These are phyloP conservation scores for Trichacis sp. DNA, from an alignment of 2,888 invertebrate genomes.

Conservation along the genomic window DNA sequence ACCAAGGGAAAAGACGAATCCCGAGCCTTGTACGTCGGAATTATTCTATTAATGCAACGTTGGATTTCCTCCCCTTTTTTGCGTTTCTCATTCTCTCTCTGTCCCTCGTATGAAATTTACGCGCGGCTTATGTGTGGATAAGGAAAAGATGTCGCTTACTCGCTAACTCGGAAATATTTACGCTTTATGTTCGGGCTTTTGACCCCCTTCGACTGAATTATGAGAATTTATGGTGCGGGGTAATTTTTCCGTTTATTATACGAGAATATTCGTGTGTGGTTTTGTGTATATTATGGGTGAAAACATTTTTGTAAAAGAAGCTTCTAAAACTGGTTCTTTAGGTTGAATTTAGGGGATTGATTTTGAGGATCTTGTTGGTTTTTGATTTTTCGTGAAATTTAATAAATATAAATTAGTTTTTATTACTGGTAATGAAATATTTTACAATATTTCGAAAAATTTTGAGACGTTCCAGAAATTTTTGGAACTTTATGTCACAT, in stretches of 20 bases:
- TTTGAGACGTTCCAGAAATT: too few relatives aligned
- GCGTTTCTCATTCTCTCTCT: not conserved
- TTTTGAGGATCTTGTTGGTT: too few relatives aligned
- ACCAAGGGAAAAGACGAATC: slow-evolving; percentile 26
- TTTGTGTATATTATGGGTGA: too few relatives aligned
- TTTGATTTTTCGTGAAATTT: too few relatives aligned
- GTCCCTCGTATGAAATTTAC: slow-evolving; percentile 5
- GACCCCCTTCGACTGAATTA: not conserved
- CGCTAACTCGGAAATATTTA: slow-evolving; percentile 4
- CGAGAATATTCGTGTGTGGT: too few relatives aligned
- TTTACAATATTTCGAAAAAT: too few relatives aligned
- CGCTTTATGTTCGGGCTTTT: not conserved
- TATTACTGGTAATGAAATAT: too few relatives aligned
- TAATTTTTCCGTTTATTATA: not conserved
- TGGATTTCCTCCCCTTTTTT: not conserved
- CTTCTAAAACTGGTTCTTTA: too few relatives aligned
- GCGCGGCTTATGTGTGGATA: not conserved
- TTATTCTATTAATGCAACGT: slow-evolving; percentile 27
- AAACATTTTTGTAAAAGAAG: too few relatives aligned
- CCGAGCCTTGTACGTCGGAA: slow-evolving; percentile 34
- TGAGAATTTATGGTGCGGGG: not conserved
- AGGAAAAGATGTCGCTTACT: slow-evolving; percentile 1
- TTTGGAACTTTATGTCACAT: too few relatives aligned
- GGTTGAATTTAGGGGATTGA: too few relatives aligned
- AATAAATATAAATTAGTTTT: too few relatives aligned